phyloP scores from a whole-genome alignment of 2,113 vertebrate genomes.

The Crotalus tigris region DNA sequence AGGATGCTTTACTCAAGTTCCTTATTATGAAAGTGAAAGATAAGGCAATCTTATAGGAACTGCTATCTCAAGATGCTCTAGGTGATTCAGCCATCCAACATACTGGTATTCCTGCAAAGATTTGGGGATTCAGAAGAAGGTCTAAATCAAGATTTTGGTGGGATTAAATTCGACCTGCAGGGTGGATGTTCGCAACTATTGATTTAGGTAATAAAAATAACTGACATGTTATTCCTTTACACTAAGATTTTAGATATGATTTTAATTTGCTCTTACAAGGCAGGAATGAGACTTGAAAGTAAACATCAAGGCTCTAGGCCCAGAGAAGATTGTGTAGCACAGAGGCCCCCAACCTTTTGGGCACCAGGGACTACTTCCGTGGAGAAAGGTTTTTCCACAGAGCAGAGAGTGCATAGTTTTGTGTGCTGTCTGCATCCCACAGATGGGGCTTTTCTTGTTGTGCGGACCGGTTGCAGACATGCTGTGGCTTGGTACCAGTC shows the following conservation, averaged over 20 bases:
- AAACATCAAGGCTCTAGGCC: conserved; percentile 53
- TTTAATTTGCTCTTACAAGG: conserved; percentile 21
- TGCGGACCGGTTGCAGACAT: too few species aligned
- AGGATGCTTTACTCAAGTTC: neutral
- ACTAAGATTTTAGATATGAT: neutral
- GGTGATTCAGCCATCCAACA: neutral
- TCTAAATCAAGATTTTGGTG: neutral
- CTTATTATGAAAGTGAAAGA: neutral
- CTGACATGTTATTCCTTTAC: conserved; percentile 11
- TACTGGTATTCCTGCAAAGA: neutral
- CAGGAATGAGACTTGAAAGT: conserved; percentile 25
- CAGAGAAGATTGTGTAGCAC: conserved; percentile 43
- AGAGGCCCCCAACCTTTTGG: too few species aligned
- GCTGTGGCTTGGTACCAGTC: too few species aligned
- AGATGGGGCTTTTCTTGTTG: too few species aligned
- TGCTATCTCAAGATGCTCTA: neutral
- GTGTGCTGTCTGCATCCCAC: too few species aligned
- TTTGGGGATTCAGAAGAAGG: neutral
- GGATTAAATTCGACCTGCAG: neutral
- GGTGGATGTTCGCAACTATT: neutral
- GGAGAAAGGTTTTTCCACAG: too few species aligned
- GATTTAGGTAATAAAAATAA: conserved; percentile 18
- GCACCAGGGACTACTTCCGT: too few species aligned
- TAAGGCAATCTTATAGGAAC: neutral
- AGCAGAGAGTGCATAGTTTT: too few species aligned